Base-by-base conservation (phyloP, 2,888 invertebrate species). In the Cenopis cana region DNA sequence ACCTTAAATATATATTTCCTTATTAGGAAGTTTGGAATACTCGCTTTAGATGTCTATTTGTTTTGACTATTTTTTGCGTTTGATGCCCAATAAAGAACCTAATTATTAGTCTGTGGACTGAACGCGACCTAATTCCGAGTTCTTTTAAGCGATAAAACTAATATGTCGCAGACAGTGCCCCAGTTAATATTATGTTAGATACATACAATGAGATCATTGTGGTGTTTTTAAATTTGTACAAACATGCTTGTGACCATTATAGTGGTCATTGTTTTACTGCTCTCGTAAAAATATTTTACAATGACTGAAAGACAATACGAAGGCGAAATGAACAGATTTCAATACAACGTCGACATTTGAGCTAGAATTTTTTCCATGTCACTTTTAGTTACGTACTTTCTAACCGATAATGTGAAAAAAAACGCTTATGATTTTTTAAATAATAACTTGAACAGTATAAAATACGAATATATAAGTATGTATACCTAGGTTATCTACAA, bases 121-220 rank as follows among this genome's bases (percentile, higher is more conserved):
- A 14, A 50, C 11, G 24, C 20, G 52, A 29, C 68, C 59, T 38
- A 52, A 60, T 46, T 60, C 29, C 17, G n/a, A 24, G 11, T 46
- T 14, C 3, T 18, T 29, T 56, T 1, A 8, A 17, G n/a, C 68
- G 57, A 67, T 67, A 67, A 67, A 66, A 33, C 55, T 24, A 59
- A 68, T 49, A 17, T 18, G 11, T 18, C 60, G 18, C 17, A 2
- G 20, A 46, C 10, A 46, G 60, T 60, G 60, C 1, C 59, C 68
- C 52, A 68, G 52, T 59, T 68, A 68, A 20, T 9, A 1, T 46
- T 41, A n/a, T 46, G 46, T n/a, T 3, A 41, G 29, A 17, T 60
- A 17, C 12, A 24, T 3, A 60, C 38, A 68, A 50, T 52, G 59
- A 59, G 52, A 68, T 68, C 68, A 59, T 52, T 68, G 56, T 56